A percentile compares a stretch with the other conserved stretches of the same genome.
These are phyloP conservation scores for Oncorhynchus nerka DNA, from an alignment of 2,113 vertebrate genomes.

Conservation along the genomic window DNA sequence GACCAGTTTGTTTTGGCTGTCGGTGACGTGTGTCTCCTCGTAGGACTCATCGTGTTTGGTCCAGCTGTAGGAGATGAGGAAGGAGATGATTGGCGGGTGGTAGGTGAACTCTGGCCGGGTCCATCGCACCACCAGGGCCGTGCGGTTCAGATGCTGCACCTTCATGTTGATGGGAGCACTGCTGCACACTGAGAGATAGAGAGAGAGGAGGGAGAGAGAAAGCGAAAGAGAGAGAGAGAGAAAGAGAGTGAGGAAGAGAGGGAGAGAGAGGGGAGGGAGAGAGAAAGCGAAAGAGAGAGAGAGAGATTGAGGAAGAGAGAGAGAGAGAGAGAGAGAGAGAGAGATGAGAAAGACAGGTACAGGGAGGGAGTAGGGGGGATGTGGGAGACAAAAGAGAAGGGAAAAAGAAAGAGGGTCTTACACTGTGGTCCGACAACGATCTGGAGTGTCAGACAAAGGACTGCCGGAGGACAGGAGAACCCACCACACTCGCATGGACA, in stretches of 20 bases:
- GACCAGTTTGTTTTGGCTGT: conserved; percentile 82
- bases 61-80: conserved; percentile 97
- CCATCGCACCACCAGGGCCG: conserved; percentile 90
- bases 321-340: too few relatives aligned
- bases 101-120: conserved; percentile 87
- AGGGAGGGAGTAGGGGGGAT: neutral
- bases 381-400: neutral
- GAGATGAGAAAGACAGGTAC: neutral
- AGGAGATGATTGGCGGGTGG: conserved; percentile 93
- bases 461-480: neutral
- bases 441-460: neutral
- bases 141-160: conserved; percentile 90
- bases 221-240: too few relatives aligned
- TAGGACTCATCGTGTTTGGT: conserved; percentile 93
- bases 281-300: too few relatives aligned
- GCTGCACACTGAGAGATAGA: conserved; percentile 83
- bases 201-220: neutral
- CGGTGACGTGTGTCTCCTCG: conserved; percentile 92
- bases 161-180: conserved; percentile 95
- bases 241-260: too few relatives aligned
- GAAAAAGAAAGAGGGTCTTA: neutral
- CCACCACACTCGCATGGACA: neutral
- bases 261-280: neutral
- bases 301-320: too few relatives aligned
- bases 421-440: neutral